Conservation (phyloP, 2,888 invertebrate species). For the Melinaea menophilus region DNA sequence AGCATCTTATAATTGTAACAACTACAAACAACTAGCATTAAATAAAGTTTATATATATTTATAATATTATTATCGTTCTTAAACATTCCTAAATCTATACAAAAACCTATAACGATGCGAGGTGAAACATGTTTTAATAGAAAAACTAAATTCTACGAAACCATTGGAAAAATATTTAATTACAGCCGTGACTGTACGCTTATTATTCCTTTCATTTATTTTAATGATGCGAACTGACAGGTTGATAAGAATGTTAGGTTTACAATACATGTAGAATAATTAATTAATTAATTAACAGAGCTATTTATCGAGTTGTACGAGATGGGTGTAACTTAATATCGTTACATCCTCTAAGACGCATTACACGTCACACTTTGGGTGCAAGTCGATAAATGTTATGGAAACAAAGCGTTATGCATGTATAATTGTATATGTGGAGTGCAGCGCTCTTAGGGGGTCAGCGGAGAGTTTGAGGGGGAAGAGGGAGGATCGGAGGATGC, state of each 20-base stretch:
- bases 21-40: not conserved
- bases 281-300: conserved; percentile 16
- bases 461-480: no score
- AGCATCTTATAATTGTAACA: not conserved
- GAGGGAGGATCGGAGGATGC: not conserved
- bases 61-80: not conserved
- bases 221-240: conserved; percentile 18
- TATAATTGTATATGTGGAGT: conserved; percentile 10
- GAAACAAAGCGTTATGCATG: conserved; percentile 11
- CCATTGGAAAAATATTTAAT: conserved; percentile 26
- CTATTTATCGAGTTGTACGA: not conserved
- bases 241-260: conserved; percentile 9
- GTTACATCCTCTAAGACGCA: not conserved
- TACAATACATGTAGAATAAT: conserved; percentile 12
- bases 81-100: not conserved
- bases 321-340: not conserved
- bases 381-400: not conserved
- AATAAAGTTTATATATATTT: not conserved
- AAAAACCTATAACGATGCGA: not conserved
- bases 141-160: conserved; percentile 24
- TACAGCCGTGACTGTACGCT: conserved; percentile 12
- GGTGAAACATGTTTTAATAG: conserved; percentile 15
- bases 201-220: conserved; percentile 16
- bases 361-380: not conserved
- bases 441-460: no score